These are phyloP conservation scores for Lepus timidus DNA, from an alignment of 2,113 vertebrate genomes.

Conservation along the genomic window DNA sequence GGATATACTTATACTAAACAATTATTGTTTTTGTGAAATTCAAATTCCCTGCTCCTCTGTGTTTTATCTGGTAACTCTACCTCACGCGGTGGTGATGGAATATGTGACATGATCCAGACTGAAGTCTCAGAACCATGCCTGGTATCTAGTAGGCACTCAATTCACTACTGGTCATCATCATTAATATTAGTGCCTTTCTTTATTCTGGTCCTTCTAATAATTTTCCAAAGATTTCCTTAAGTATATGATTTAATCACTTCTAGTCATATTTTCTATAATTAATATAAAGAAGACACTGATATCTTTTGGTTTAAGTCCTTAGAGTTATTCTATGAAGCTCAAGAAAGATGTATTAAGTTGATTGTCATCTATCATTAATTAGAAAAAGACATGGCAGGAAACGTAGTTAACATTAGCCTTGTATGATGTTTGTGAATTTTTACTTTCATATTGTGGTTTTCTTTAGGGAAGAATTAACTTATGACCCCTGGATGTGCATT, in stretches of 20 bases:
- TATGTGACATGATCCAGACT: background rate
- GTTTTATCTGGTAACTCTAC: background rate
- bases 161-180: background rate
- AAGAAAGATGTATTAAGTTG: background rate
- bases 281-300: background rate
- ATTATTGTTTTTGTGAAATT: background rate
- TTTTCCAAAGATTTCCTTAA: slow-evolving; percentile 29
- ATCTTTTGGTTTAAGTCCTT: background rate
- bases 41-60: background rate
- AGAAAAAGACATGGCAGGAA: background rate
- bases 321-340: background rate
- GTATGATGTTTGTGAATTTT: background rate
- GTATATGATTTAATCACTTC: background rate
- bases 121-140: background rate
- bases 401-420: background rate
- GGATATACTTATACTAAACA: background rate
- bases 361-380: background rate
- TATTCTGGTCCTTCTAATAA: background rate
- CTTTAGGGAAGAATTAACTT: slow-evolving; percentile 12
- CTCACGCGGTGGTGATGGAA: background rate
- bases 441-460: background rate
- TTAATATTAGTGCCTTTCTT: background rate
- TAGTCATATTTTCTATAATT: background rate
- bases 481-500: background rate
- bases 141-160: background rate